phyloP scores from a whole-genome alignment of 2,888 invertebrate genomes.

The Neoitamus cyanurus region DNA sequence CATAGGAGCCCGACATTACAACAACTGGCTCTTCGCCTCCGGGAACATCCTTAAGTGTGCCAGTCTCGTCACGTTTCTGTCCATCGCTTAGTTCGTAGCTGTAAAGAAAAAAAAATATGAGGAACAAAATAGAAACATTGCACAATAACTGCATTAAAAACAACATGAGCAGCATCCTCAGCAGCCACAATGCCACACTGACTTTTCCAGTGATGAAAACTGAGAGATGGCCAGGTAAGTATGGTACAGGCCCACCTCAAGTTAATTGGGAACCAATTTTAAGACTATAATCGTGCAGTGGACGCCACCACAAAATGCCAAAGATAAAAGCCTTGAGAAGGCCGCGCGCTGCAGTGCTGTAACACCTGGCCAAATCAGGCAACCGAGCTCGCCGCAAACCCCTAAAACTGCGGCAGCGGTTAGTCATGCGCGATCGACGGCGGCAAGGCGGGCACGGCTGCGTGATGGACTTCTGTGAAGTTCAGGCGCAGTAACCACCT shows the following conservation, averaged over 20 bases:
- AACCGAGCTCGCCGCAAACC: background rate
- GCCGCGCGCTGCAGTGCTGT: too few species aligned
- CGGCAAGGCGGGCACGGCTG: background rate
- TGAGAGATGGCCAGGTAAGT: background rate
- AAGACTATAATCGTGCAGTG: constrained; percentile 12
- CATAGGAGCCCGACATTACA: constrained; percentile 57
- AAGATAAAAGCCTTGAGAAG: constrained; percentile 38
- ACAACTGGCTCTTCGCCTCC: constrained; percentile 56
- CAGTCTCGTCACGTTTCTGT: constrained; percentile 56
- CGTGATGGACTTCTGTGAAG: background rate
- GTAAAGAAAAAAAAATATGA: background rate
- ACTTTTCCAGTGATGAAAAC: background rate
- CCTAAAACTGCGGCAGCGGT: background rate
- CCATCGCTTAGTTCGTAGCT: constrained; percentile 56
- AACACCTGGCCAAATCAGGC: background rate
- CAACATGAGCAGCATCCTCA: background rate
- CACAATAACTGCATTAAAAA: background rate
- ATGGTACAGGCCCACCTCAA: background rate
- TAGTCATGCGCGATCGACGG: background rate
- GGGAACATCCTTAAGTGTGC: constrained; percentile 55
- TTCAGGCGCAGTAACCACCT: background rate
- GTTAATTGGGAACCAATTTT: constrained; percentile 19
- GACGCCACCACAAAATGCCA: constrained; percentile 19
- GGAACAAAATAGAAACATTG: background rate
- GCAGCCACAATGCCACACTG: background rate